These are phyloP conservation scores for Galerucella calmariensis DNA, from an alignment of 2,888 invertebrate genomes.

Conservation along the genomic window DNA sequence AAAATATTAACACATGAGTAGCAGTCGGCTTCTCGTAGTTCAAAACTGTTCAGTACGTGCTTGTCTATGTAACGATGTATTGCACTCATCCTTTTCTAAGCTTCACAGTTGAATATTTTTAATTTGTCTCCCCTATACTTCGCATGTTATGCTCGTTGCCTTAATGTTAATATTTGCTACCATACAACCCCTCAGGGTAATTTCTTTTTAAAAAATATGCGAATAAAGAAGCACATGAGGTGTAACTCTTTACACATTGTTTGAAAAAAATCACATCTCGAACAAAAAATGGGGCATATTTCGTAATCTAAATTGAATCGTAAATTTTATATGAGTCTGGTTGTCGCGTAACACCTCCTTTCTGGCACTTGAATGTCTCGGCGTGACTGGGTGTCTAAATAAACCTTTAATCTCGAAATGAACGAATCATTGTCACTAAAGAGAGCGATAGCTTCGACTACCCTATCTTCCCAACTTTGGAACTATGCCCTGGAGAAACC, in stretches of 20 bases:
- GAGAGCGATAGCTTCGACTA: constrained; percentile 2
- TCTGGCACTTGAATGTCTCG: constrained; percentile 25
- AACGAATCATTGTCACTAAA: constrained; percentile 34
- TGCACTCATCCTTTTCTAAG: no score
- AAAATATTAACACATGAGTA: no score
- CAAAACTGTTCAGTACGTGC: no score
- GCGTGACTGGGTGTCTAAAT: constrained; percentile 34
- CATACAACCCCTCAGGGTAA: background rate
- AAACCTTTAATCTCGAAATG: constrained; percentile 37
- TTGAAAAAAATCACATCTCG: constrained; percentile 9
- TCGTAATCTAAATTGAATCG: constrained; percentile 23
- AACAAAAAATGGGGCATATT: constrained; percentile 22
- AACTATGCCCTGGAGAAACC: background rate
- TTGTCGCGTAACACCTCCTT: constrained; percentile 22
- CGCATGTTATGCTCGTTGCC: no score
- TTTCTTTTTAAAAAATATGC: background rate
- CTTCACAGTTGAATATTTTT: no score
- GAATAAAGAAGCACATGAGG: background rate
- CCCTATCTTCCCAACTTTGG: background rate
- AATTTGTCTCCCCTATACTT: no score
- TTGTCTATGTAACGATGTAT: no score
- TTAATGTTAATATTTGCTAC: background rate
- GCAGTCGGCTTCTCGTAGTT: no score
- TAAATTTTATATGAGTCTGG: constrained; percentile 30
- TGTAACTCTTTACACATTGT: constrained; percentile 12